Evolutionary conservation across 64 coral and sea anemone species (phyloP).

Genomic region (Pocillopora damicornis): DNA sequence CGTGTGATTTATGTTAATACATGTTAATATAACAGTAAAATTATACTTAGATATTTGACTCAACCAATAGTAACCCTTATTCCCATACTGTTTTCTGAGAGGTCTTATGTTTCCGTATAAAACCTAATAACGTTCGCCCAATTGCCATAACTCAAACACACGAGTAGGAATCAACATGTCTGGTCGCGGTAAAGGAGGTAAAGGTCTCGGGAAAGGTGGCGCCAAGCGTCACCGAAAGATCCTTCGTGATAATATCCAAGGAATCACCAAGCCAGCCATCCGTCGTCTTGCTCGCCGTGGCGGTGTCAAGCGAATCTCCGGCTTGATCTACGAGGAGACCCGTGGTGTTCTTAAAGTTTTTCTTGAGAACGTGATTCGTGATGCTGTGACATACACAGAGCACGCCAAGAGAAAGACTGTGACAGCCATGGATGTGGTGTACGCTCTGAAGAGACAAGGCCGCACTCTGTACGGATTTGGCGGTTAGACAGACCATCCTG

Average conservation of each 20-base stretch:
- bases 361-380: slow-evolving; percentile 63
- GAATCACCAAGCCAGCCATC: slow-evolving; percentile 64
- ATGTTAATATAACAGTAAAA: too few species aligned
- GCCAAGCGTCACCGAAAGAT: slow-evolving; percentile 69
- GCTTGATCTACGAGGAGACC: slow-evolving; percentile 68
- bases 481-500: slow-evolving; percentile 17
- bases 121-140: too few species aligned
- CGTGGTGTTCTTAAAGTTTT: slow-evolving; percentile 69
- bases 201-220: slow-evolving; percentile 70
- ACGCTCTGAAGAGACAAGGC: slow-evolving; percentile 58
- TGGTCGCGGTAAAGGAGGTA: slow-evolving; percentile 64
- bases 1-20: too few species aligned
- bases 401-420: slow-evolving; percentile 66
- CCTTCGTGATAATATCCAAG: slow-evolving; percentile 62
- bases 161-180: neutral
- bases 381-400: slow-evolving; percentile 68
- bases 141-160: too few species aligned
- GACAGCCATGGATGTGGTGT: slow-evolving; percentile 58
- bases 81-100: too few species aligned
- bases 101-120: too few species aligned
- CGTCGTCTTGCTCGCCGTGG: slow-evolving; percentile 70
- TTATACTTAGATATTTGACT: too few species aligned
- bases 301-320: slow-evolving; percentile 65
- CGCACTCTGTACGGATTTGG: slow-evolving; percentile 58
- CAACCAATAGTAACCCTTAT: too few species aligned